Conservation (phyloP, 2,797 vertebrate genomes). For the Gallinago solitaria region DNA sequence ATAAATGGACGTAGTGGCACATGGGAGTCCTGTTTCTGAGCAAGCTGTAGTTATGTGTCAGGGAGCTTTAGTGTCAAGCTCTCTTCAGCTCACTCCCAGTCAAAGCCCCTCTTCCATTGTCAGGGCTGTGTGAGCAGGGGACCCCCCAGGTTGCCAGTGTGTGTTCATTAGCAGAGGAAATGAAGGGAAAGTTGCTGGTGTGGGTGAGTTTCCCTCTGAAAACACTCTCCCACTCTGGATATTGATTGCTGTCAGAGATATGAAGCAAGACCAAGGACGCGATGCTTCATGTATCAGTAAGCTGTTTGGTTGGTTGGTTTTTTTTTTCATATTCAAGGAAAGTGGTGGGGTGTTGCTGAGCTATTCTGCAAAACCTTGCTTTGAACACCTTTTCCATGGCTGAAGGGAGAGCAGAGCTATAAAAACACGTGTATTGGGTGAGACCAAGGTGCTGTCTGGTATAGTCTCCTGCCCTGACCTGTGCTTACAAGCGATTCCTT, state of each 20-base stretch:
- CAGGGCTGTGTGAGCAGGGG: rapidly evolving
- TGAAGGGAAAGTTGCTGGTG: not conserved
- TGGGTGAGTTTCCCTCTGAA: not conserved
- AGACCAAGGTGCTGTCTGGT: not conserved
- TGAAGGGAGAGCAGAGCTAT: not conserved
- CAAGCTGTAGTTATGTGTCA: not conserved
- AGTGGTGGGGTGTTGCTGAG: rapidly evolving
- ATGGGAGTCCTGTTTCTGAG: not conserved
- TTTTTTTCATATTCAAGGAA: rapidly evolving
- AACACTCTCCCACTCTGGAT: not conserved
- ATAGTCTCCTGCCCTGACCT: rapidly evolving
- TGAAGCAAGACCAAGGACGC: not conserved
- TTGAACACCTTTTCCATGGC: not conserved
- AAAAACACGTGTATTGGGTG: rapidly evolving
- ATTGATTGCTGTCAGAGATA: not conserved
- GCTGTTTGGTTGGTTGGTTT: not conserved
- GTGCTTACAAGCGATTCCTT: not conserved
- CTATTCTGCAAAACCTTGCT: not conserved
- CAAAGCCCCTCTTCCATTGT: not conserved
- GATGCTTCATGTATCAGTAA: not conserved
- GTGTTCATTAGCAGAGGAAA: not conserved
- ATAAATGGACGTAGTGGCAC: not conserved
- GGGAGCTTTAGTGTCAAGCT: not conserved
- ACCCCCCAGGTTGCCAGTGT: not conserved
- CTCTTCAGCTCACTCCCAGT: not conserved